Evolutionary conservation across 2,797 vertebrate genomes (phyloP).

Genomic region (Tarsius wallacei): DNA sequence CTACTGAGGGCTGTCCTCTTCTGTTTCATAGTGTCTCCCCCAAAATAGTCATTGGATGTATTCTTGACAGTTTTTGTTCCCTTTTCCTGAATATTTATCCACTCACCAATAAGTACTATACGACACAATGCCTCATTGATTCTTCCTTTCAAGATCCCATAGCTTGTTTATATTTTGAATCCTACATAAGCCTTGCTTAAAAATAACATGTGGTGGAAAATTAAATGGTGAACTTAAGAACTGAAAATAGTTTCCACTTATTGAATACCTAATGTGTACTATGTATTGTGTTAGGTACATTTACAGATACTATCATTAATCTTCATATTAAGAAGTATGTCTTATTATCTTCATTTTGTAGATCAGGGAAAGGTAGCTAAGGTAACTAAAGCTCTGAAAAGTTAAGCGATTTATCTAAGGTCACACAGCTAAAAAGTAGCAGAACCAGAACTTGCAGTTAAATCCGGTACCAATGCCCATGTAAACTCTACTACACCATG

Average conservation of each 20-base stretch:
- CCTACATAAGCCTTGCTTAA: background rate
- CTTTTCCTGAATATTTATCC: slow-evolving; percentile 43
- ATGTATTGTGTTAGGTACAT: background rate
- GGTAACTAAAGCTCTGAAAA: slow-evolving; percentile 13
- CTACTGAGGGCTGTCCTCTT: background rate
- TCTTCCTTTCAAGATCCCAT: slow-evolving; percentile 56
- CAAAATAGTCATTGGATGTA: background rate
- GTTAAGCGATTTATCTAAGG: slow-evolving; percentile 50
- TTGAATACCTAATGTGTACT: background rate
- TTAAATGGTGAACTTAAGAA: slow-evolving; percentile 36
- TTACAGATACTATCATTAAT: slow-evolving; percentile 55
- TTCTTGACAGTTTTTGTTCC: slow-evolving; percentile 37
- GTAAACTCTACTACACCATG: background rate
- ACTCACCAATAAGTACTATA: slow-evolving; percentile 42
- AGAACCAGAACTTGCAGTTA: slow-evolving; percentile 41
- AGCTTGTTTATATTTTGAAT: slow-evolving; percentile 50
- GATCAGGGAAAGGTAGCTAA: slow-evolving; percentile 1
- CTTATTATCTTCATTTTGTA: slow-evolving; percentile 23
- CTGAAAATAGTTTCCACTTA: slow-evolving; percentile 42
- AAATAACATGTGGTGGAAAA: slow-evolving; percentile 13
- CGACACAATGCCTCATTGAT: slow-evolving; percentile 21
- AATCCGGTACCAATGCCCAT: background rate
- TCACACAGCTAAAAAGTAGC: background rate
- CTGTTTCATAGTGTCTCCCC: background rate
- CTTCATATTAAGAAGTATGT: background rate